phyloP scores from a whole-genome alignment of 2,797 vertebrate species.

The Chrysocyon brachyurus region DNA sequence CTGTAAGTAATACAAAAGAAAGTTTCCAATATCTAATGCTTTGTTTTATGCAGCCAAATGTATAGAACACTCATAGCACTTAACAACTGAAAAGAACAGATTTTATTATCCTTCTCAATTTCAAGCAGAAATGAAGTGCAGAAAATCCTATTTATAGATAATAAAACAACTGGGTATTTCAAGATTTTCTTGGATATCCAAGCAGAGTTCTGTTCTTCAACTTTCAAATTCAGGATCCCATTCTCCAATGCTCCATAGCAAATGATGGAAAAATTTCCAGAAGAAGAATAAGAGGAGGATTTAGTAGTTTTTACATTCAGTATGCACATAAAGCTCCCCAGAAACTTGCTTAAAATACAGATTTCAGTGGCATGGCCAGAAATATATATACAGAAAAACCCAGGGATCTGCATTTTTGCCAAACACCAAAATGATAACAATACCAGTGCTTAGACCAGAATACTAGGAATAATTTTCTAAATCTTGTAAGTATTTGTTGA shows the following conservation, averaged over 20 bases:
- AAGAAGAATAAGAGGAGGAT: neutral
- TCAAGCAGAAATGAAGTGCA: slow-evolving; percentile 1
- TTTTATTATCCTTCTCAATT: slow-evolving; percentile 18
- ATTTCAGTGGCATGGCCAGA: neutral
- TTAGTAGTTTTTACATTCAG: neutral
- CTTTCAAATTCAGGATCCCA: neutral
- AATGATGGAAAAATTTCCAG: neutral
- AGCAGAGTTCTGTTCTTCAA: neutral
- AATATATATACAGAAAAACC: neutral
- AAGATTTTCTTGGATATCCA: neutral
- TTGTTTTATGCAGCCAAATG: slow-evolving; percentile 1
- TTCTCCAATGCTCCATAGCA: neutral
- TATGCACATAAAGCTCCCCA: neutral
- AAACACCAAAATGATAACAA: neutral
- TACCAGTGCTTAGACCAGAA: neutral
- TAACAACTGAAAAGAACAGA: neutral
- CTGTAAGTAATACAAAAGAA: neutral
- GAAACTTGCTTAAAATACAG: neutral
- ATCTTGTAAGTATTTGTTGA: neutral
- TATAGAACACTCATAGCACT: neutral
- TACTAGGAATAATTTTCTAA: neutral
- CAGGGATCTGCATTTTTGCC: neutral
- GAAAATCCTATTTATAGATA: neutral
- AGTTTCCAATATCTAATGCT: neutral
- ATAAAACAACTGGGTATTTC: neutral